These are phyloP conservation scores for Magallana nippona DNA, from an alignment of 2,888 invertebrate genomes.

Conservation along the genomic window DNA sequence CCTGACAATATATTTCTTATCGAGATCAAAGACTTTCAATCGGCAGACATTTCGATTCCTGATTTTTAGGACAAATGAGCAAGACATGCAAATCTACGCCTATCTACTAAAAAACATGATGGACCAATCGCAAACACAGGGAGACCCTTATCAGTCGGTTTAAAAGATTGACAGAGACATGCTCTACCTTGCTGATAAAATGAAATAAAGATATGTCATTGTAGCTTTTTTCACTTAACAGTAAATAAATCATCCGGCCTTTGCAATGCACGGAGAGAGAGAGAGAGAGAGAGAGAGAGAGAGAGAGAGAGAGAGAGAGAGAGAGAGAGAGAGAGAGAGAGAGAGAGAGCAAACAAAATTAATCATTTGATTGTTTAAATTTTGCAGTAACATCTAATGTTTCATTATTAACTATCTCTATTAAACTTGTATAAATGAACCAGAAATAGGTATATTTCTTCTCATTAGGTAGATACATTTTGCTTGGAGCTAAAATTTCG, in stretches of 20 bases:
- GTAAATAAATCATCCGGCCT: not conserved
- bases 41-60: constrained; percentile 9
- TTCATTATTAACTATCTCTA: not conserved
- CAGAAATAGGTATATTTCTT: not conserved
- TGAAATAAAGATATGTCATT: constrained; percentile 29
- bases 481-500: constrained; percentile 16
- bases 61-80: constrained; percentile 15
- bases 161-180: constrained; percentile 22
- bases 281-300: constrained; percentile 4
- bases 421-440: not conserved
- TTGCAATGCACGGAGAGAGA: not conserved
- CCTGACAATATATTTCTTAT: not conserved
- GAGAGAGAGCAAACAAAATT: too few relatives aligned
- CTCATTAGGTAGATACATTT: not conserved
- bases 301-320: constrained; percentile 27
- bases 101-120: constrained; percentile 27
- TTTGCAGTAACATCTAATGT: not conserved
- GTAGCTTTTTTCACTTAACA: constrained; percentile 9
- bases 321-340: not conserved
- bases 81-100: constrained; percentile 26
- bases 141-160: constrained; percentile 13
- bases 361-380: not conserved
- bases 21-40: constrained; percentile 14
- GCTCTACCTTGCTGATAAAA: constrained; percentile 21
- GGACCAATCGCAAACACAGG: constrained; percentile 18